Evolutionary conservation across 2,113 vertebrate species (phyloP), one percentile per base, ranked within the genome.

Genomic region (Silurus meridionalis): DNA sequence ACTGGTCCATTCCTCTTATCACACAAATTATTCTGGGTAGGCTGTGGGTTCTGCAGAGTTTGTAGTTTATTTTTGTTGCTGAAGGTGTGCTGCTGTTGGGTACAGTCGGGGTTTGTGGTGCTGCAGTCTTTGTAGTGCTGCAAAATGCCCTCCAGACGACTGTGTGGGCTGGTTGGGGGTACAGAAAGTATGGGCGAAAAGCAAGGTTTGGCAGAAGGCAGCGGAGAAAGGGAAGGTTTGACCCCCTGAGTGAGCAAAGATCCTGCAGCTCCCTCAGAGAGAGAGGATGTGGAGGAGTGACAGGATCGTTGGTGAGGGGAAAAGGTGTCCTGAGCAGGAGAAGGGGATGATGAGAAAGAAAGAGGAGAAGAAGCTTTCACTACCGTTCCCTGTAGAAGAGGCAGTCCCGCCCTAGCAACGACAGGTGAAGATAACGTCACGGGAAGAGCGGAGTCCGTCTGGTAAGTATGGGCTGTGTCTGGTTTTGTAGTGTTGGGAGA

Each of bases 41-140:
- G 25, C 89, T 82, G 87, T 82, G 85, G 91, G 81, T 81, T 94
- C 93, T 63, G 89, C 46, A 86, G 80, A 23, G 57, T 25, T 23
- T 92, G 91, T 85, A 91, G 92, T 90, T 93, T 92, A 91, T 94
- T 95, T 95, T 95, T 95, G 94, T 94, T 95, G 92, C 91, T 94
- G 86, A 93, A 89, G 83, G 89, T 83, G 77, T 88, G 87, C 57
- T 88, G 86, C 86, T 91, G 82, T 83, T 88, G 87, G 71, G 52
- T 92, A 90, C 89, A 90, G 84, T 94, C 93, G 91, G 93, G 91
- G 93, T 94, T 92, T 88, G 89, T 88, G 91, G 90, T 92, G 91
- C 93, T 93, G 91, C 94, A 94, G 91, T 95, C 94, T 90, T 94
- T 95, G 89, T 94, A 95, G 90, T 95, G 95, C 91, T 95, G 94